phyloP scores from a whole-genome alignment of 1,140 invertebrate species.

The Drosophila grimshawi region DNA sequence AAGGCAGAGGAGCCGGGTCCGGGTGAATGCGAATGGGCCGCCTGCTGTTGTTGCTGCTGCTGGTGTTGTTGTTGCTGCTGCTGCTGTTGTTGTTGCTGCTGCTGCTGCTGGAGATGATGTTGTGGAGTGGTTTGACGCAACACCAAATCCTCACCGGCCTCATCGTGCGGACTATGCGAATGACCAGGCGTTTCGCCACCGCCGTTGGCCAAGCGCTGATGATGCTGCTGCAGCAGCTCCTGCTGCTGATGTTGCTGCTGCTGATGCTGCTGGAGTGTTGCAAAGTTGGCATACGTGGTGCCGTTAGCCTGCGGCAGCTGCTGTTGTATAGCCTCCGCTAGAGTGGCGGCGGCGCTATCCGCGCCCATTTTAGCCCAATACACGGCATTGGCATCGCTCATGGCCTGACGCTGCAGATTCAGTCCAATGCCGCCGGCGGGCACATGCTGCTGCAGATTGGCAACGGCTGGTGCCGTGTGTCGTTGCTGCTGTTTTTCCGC shows the following conservation, averaged over 20 bases:
- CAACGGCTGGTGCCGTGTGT: conserved; percentile 86
- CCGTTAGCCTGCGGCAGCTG: conserved; percentile 91
- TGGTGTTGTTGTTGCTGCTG: conserved; percentile 84
- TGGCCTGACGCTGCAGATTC: conserved; percentile 86
- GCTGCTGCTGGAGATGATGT: conserved; percentile 81
- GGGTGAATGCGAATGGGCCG: conserved; percentile 76
- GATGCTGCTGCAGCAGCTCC: conserved; percentile 60
- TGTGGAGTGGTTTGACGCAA: conserved; percentile 63
- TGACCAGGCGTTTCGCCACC: conserved; percentile 72
- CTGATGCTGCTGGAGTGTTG: conserved; percentile 88
- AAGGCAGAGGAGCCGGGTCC: conserved; percentile 89
- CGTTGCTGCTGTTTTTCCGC: conserved; percentile 89
- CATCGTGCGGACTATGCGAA: conserved; percentile 83
- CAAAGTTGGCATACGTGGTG: conserved; percentile 88
- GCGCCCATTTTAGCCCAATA: conserved; percentile 91
- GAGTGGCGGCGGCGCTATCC: conserved; percentile 86
- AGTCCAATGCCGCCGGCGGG: conserved; percentile 86
- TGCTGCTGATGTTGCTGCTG: conserved; percentile 85
- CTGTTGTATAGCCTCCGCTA: conserved; percentile 86
- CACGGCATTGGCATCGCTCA: conserved; percentile 85
- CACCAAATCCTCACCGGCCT: conserved; percentile 85
- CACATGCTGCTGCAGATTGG: conserved; percentile 72
- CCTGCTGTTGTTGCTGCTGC: conserved; percentile 77
- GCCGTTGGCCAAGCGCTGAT: conserved; percentile 58
- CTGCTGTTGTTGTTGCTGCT: conserved; percentile 85